A percentile compares a stretch with the other conserved stretches of the same genome.
phyloP scores from a whole-genome alignment of 2,113 vertebrate genomes.

The Eudyptes chrysolophus region DNA sequence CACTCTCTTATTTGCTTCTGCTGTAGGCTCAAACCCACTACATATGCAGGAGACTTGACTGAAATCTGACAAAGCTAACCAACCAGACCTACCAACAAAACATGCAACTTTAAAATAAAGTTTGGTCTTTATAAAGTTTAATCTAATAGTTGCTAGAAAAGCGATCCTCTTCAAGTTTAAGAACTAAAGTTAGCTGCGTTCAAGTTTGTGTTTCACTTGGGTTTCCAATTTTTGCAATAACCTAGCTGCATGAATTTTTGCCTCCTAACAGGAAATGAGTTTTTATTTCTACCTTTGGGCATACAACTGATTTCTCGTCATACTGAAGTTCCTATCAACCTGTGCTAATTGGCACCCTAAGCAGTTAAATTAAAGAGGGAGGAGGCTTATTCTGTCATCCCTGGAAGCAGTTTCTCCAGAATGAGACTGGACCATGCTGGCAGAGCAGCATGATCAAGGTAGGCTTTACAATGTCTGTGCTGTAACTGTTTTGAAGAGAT shows the following conservation, averaged over 20 bases:
- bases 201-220: neutral
- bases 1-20: neutral
- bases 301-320: neutral
- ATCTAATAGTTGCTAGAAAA: neutral
- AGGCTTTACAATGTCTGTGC: neutral
- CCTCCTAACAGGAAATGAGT: neutral
- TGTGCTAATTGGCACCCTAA: neutral
- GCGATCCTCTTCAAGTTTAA: neutral
- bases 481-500: neutral
- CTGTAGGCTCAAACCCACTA: neutral
- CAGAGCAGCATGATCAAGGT: neutral
- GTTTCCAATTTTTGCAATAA: neutral
- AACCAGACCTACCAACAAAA: neutral
- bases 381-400: neutral
- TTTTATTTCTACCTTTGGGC: neutral
- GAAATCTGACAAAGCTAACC: neutral
- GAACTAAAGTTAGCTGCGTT: neutral
- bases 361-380: neutral
- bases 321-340: neutral
- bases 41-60: neutral
- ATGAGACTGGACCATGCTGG: neutral
- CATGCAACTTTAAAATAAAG: neutral
- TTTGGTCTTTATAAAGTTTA: neutral
- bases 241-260: neutral
- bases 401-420: neutral